Evolutionary conservation across 2,888 invertebrate genomes (phyloP), one percentile per base, ranked within the genome.

Genomic region (Sericinus montela): DNA sequence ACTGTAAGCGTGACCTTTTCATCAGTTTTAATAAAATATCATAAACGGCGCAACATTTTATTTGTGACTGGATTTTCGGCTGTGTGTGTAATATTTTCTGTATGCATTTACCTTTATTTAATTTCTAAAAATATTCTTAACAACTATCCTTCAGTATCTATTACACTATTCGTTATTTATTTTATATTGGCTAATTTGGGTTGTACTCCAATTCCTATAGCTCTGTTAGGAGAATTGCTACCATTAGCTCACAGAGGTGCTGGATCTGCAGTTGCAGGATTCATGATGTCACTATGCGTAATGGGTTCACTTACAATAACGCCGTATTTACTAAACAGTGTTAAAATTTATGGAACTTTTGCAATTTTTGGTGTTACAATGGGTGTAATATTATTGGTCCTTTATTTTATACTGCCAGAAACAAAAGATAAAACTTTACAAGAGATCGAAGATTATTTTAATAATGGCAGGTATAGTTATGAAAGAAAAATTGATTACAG

Each of bases 121-220:
- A 59, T 52, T 4, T 58, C 65, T 9, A 58, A 48, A 25, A 58
- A 48, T 0, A 50, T 69, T 0, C 57, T 78, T 0, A 63, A 62
- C 4, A 59, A 63, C 1, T 60, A 56, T 14, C 29, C 64, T 0
- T 72, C 68, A 67, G 58, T 80, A 45, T 66, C 78, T 0, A 51
- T 75, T 16, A 34, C 55, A 0, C 38, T 82, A 9, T 75, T 80
- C 15, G 60, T 65, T 0, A 19, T 66, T 0, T 81, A 72, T 52
- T 78, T 79, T 38, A 59, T 78, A 13, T 49, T 80, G 14, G 65
- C 65, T 0, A 84, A 81, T 53, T 66, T 82, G 15, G 84, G 82
- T 1, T 76, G 79, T 43, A 72, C 77, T 5, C 70, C 78, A 0
- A 77, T 83, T 45, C 74, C 83, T 1, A 49, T 79, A 13, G 71